Conservation (phyloP, 1,140 invertebrate species). For the Zaprionus camerounensis region DNA sequence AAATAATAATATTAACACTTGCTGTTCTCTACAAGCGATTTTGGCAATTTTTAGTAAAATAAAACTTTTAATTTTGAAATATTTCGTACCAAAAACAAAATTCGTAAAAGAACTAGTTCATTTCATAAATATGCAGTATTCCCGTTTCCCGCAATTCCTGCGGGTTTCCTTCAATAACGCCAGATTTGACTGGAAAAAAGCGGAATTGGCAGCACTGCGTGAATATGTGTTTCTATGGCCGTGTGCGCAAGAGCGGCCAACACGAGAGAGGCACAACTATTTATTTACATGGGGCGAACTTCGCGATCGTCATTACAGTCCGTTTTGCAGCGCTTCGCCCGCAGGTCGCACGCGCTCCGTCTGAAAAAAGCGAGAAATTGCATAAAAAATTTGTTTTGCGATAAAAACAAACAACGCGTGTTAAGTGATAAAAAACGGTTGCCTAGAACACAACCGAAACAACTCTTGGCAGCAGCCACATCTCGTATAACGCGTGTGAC, state of each 20-base stretch:
- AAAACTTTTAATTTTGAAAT: too few relatives aligned
- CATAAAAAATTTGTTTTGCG: slow-evolving; percentile 38
- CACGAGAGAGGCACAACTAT: slow-evolving; percentile 55
- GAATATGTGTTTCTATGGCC: neutral
- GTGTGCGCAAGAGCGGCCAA: slow-evolving; percentile 21
- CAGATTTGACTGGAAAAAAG: too few relatives aligned
- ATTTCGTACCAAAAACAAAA: too few relatives aligned
- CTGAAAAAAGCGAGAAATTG: slow-evolving; percentile 19
- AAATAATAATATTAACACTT: too few relatives aligned
- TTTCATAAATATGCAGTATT: too few relatives aligned
- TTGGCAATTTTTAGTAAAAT: too few relatives aligned
- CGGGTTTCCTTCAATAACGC: too few relatives aligned
- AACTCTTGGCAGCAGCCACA: slow-evolving; percentile 11
- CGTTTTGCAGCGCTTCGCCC: slow-evolving; percentile 45
- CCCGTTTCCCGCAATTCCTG: too few relatives aligned
- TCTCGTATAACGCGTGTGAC: neutral
- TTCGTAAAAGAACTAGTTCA: too few relatives aligned
- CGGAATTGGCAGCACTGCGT: too few relatives aligned
- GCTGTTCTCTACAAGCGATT: too few relatives aligned
- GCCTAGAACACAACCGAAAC: slow-evolving; percentile 33
- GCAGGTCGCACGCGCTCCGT: slow-evolving; percentile 20
- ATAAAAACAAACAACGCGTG: slow-evolving; percentile 63
- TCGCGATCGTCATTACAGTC: slow-evolving; percentile 59
- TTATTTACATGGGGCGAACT: slow-evolving; percentile 63
- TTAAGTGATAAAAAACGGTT: slow-evolving; percentile 33